phyloP scores from a whole-genome alignment of 2,113 vertebrate genomes.

The Bungarus multicinctus region DNA sequence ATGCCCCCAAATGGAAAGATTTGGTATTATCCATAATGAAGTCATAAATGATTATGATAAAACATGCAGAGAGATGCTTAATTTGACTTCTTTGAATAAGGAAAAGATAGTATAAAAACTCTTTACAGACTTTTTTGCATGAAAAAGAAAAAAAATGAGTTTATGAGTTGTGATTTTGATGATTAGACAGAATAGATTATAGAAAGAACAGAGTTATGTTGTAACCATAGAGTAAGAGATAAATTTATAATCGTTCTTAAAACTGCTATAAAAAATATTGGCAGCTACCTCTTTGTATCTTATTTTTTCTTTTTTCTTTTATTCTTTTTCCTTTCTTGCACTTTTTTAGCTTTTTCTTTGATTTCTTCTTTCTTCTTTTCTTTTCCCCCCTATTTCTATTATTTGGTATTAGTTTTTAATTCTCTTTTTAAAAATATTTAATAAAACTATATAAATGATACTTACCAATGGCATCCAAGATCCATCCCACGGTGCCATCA shows the following conservation, averaged over 20 bases:
- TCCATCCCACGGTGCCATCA: constrained; percentile 92
- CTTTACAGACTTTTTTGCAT: not conserved
- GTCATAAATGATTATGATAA: not conserved
- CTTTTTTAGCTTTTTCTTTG: not conserved
- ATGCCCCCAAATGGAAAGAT: not conserved
- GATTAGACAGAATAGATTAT: not conserved
- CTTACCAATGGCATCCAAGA: constrained; percentile 88
- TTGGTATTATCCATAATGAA: not conserved
- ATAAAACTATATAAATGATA: not conserved
- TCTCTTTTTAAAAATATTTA: not conserved
- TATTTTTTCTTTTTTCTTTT: not conserved
- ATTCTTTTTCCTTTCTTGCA: not conserved
- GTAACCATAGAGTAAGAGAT: not conserved
- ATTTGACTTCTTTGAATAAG: not conserved
- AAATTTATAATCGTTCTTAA: not conserved
- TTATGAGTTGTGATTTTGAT: not conserved
- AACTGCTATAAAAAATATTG: not conserved
- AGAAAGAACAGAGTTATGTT: not conserved
- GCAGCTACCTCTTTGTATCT: not conserved
- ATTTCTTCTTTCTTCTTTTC: not conserved
- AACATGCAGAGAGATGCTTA: not conserved
- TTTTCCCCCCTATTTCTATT: not conserved
- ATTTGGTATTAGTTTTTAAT: not conserved
- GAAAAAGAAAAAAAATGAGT: not conserved
- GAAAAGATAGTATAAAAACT: not conserved